Evolutionary conservation across 2,113 vertebrate species (phyloP), one percentile per base, ranked within the genome.

Genomic region (Gopherus evgoodei): DNA sequence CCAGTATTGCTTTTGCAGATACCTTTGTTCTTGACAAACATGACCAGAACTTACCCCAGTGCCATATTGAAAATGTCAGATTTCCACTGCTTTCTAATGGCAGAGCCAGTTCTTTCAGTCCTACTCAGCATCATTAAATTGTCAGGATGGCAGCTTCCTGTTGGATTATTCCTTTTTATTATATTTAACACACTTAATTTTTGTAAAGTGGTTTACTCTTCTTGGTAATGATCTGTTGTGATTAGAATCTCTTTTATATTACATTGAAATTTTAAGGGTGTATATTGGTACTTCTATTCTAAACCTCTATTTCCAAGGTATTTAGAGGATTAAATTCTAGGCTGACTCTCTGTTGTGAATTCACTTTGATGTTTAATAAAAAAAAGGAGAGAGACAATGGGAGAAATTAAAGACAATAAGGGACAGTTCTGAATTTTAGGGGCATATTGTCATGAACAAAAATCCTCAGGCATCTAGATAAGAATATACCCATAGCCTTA

Each of bases 141-240:
- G 97, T 97, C 97, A 97, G 95, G 93, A 91, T 86, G 96, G 96
- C 87, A 95, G 97, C 86, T 97, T 98, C 94, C 87, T 96, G 88
- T 98, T 96, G 95, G 96, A 97, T 97, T 98, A 98, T 97, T 98
- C 98, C 98, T 98, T 98, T 98, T 98, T 98, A 98, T 97, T 98
- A 98, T 98, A 97, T 98, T 98, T 98, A 97, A 98, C 98, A 97
- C 98, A 98, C 95, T 98, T 98, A 97, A 92, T 97, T 98, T 97
- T 84, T 97, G 96, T 88, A 49, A 93, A 97, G 96, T 94, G 95
- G 96, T 97, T 98, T 98, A 97, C 95, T 94, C 96, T 97, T 96
- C 96, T 96, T 96, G 97, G 96, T 97, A 98, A 96, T 97, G 97
- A 96, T 98, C 95, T 98, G 97, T 98, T 98, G 96, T 98, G 97